Evolutionary conservation across 2,113 vertebrate species (phyloP).

Genomic region (Lycaon pictus): DNA sequence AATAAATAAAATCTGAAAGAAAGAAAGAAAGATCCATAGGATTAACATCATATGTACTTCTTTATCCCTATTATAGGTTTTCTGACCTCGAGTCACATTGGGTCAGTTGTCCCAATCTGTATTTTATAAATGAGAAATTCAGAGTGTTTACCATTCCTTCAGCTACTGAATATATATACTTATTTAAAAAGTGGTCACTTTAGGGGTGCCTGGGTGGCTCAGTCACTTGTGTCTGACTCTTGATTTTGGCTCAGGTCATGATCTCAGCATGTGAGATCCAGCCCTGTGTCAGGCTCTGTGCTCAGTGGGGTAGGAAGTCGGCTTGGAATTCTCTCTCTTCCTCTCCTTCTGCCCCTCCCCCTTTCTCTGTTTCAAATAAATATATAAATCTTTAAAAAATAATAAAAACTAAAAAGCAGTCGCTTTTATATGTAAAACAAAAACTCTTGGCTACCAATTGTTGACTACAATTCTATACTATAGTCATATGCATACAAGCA

Average conservation of each 20-base stretch:
- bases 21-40: not conserved
- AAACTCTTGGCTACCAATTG: not conserved
- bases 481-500: not conserved
- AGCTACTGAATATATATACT: not conserved
- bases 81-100: not conserved
- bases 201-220: not conserved
- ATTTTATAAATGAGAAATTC: constrained; percentile 37
- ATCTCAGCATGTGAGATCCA: not conserved
- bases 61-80: not conserved
- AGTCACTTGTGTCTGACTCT: not conserved
- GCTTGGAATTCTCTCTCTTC: not conserved
- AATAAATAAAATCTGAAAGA: no score
- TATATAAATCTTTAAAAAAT: not conserved
- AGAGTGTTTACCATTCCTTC: not conserved
- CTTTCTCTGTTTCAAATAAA: not conserved
- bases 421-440: not conserved
- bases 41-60: not conserved
- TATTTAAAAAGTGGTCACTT: not conserved
- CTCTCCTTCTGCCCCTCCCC: not conserved
- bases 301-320: not conserved
- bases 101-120: not conserved
- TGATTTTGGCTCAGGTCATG: not conserved
- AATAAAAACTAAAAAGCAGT: not conserved
- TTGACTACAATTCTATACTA: not conserved
- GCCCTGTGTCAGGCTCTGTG: not conserved